These are phyloP conservation scores for Tolypeutes matacus DNA, from an alignment of 2,797 vertebrate species.

Conservation along the genomic window DNA sequence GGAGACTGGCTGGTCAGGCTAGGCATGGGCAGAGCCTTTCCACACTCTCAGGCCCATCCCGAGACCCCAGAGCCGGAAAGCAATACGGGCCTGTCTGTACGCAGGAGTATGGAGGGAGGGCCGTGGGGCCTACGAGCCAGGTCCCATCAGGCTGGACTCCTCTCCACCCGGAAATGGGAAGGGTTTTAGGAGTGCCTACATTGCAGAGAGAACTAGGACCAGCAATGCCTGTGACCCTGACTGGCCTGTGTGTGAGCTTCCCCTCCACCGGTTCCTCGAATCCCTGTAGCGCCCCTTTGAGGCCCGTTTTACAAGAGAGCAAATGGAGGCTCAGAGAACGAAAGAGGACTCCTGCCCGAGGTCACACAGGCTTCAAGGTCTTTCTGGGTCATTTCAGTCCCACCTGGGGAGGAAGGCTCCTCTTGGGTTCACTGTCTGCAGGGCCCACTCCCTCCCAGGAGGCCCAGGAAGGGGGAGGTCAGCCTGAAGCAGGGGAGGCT, in stretches of 20 bases:
- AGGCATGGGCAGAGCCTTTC: not conserved
- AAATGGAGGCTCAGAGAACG: not conserved
- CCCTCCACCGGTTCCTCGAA: accelerated
- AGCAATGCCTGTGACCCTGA: not conserved
- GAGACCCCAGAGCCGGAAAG: not conserved
- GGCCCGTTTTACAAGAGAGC: not conserved
- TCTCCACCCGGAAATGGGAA: not conserved
- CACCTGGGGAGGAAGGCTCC: not conserved
- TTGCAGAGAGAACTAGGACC: not conserved
- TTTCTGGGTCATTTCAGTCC: accelerated
- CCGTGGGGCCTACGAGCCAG: not conserved
- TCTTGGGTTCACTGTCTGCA: not conserved
- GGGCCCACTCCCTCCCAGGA: not conserved
- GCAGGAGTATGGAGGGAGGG: not conserved
- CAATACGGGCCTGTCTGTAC: not conserved
- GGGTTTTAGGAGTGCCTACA: accelerated
- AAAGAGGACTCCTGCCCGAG: not conserved
- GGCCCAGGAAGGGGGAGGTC: not conserved
- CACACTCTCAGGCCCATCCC: not conserved
- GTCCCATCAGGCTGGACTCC: not conserved
- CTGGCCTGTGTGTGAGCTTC: not conserved
- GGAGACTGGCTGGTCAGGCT: not conserved
- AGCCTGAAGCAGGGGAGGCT: not conserved
- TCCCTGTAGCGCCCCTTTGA: not conserved
- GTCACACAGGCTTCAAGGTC: not conserved